A percentile compares a stretch with the other conserved stretches of the same genome.
Conservation (phyloP, 1,140 invertebrate species). For the Camponotus vicinus region DNA sequence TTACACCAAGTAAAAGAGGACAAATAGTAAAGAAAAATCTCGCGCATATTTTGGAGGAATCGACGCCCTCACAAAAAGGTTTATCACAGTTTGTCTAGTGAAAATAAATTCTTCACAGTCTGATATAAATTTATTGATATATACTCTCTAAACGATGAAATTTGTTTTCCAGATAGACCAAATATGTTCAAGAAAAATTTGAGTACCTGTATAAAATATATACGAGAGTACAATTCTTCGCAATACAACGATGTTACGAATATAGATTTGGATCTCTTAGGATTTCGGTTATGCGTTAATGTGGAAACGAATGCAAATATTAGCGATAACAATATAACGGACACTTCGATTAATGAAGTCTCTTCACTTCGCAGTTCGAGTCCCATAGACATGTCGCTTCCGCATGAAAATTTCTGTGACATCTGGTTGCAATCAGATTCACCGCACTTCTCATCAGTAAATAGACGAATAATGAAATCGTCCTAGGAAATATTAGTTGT, state of each 20-base stretch:
- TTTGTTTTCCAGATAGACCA: slow-evolving; percentile 14
- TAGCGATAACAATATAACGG: background rate
- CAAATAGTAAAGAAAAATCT: background rate
- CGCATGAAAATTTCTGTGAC: background rate
- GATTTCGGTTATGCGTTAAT: slow-evolving; percentile 56
- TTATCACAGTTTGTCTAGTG: background rate
- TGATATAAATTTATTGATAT: background rate
- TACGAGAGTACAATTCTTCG: slow-evolving; percentile 49
- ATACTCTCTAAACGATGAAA: background rate
- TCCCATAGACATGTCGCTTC: background rate
- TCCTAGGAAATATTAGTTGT: slow-evolving; percentile 69
- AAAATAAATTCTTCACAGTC: background rate
- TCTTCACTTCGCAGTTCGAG: background rate
- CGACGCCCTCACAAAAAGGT: background rate
- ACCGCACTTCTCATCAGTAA: slow-evolving; percentile 57
- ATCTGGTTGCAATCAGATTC: slow-evolving; percentile 24
- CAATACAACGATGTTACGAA: slow-evolving; percentile 74
- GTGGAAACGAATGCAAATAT: background rate
- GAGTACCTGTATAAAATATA: slow-evolving; percentile 53
- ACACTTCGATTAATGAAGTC: background rate
- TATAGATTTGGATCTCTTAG: slow-evolving; percentile 73
- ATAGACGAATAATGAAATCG: slow-evolving; percentile 63
- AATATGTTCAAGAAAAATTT: slow-evolving; percentile 73
- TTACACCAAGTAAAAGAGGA: background rate
- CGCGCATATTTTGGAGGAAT: background rate